Evolutionary conservation across 1,140 invertebrate species (phyloP).

Genomic region (Telenomus remus): DNA sequence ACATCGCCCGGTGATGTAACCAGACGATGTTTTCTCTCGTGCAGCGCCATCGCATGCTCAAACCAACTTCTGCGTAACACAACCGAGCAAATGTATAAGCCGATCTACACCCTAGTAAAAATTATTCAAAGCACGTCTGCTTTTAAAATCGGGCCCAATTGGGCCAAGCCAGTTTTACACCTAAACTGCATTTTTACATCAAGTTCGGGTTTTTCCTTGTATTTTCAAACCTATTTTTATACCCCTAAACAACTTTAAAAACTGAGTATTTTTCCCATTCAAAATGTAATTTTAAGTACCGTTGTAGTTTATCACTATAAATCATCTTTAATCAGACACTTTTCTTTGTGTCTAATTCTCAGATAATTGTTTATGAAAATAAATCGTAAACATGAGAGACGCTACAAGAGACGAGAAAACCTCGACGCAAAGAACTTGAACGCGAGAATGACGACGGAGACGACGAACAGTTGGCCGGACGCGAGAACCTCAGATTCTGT

Average conservation of each 20-base stretch:
- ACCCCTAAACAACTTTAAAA: too few relatives aligned
- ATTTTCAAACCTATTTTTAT: too few relatives aligned
- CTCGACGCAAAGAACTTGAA: conserved; percentile 15
- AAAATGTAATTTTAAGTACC: neutral
- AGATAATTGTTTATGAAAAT: conserved; percentile 44
- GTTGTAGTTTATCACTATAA: conserved; percentile 24
- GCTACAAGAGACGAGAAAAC: conserved; percentile 16
- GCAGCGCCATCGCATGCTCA: conserved; percentile 27
- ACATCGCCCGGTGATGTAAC: conserved; percentile 6
- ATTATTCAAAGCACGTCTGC: too few relatives aligned
- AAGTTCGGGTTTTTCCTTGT: too few relatives aligned
- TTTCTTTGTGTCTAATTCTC: conserved; percentile 33
- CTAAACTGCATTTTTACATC: too few relatives aligned
- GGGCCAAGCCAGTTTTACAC: too few relatives aligned
- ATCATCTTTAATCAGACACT: conserved; percentile 29
- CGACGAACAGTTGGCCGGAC: conserved; percentile 12
- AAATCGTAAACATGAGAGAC: conserved; percentile 41
- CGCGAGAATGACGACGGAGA: conserved; percentile 30
- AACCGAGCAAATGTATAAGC: conserved; percentile 33
- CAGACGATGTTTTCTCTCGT: conserved; percentile 18
- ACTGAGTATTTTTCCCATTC: conserved; percentile 1
- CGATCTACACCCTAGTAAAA: neutral
- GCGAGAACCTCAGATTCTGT: conserved; percentile 53
- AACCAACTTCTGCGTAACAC: conserved; percentile 59
- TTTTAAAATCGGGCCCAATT: too few relatives aligned